Evolutionary conservation across 2,113 vertebrate species (phyloP), one percentile per base, ranked within the genome.

Genomic region (Leucopternis melanops): DNA sequence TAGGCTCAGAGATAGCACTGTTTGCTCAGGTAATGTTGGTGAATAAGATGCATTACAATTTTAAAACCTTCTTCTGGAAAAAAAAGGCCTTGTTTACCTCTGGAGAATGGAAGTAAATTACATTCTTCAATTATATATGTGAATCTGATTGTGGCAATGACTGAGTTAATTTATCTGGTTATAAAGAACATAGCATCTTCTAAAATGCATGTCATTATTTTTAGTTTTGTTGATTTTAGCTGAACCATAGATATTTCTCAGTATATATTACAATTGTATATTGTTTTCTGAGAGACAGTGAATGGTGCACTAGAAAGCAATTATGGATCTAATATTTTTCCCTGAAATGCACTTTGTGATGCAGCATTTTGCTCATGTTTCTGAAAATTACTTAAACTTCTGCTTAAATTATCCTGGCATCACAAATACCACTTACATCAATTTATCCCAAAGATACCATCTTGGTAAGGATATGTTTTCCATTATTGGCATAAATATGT

Each of bases 211-310:
- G 9, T 73, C 52, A 44, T 81, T 90, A 62, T 73, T 93, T 95
- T 84, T 79, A 58, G 82, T 82, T 94, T 78, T 91, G 84, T 81
- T 91, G 77, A 61, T 81, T 89, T 95, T 94, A 91, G 84, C 57
- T 79, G 81, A 92, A 87, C 61, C 1, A 0, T 40, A 91, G 73
- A n/a, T 6, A 1, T 95, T 94, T 92, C 78, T 95, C 59, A 47
- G 65, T 92, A 21, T 91, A 19, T 45, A 50, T 94, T 96, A 73
- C 85, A 93, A n/a, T 57, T 66, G n/a, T 59, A 8, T 88, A 63
- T 81, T 93, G 69, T 72, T 96, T 90, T 95, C 67, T 8, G 11
- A 82, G 38, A 49, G 42, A 83, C 38, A 80, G 61, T 47, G 86
- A 85, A 77, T 75, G 36, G 67, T 81, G 36, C 79, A 83, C 59